Evolutionary conservation across 2,113 vertebrate species (phyloP), one percentile per base, ranked within the genome.

Genomic region (Pelodiscus sinensis): DNA sequence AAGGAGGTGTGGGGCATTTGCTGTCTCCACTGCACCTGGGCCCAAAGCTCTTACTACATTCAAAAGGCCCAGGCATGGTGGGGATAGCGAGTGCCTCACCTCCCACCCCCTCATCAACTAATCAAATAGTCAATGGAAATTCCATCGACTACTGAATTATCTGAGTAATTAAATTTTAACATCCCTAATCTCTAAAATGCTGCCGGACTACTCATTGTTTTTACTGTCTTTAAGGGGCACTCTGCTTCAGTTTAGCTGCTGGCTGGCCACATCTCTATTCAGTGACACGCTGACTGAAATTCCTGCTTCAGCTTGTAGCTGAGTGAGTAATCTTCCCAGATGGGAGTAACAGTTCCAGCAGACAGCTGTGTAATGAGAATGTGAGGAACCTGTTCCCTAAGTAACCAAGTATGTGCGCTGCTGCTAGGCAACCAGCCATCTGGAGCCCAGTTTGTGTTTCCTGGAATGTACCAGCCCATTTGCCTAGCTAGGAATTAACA

Each of bases 241-340:
- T 73, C 3, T 35, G 8, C 31, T 84, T 31, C 29, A 18, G 80
- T 1, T 83, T 13, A n/a, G 75, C 57, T 2, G 3, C 1, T 85
- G 92, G 51, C 62, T 50, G 24, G 60, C 5, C 10, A 6, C 9
- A 6, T 57, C 60, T 79, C 58, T 71, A 38, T 27, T 68, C 52
- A 38, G 5, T 60, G 54, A 54, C 22, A 52, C 73, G 60, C 57
- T 91, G 56, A 85, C 80, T 56, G 55, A 90, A 71, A 82, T 50
- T 31, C 19, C 81, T 86, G 79, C 71, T 71, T 89, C 19, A 19
- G 75, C 73, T 84, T 60, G 50, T 35, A 71, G 38, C 68, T 21
- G 79, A 24, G 56, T 62, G 55, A 93, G 81, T 87, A 80, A 87
- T 93, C 88, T 91, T 87, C 54, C 68, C 86, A 84, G 82, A 78